A percentile compares a stretch with the other conserved stretches of the same genome.
Evolutionary conservation across 2,888 invertebrate genomes (phyloP).

Genomic region (Cryptosula pallasiana): DNA sequence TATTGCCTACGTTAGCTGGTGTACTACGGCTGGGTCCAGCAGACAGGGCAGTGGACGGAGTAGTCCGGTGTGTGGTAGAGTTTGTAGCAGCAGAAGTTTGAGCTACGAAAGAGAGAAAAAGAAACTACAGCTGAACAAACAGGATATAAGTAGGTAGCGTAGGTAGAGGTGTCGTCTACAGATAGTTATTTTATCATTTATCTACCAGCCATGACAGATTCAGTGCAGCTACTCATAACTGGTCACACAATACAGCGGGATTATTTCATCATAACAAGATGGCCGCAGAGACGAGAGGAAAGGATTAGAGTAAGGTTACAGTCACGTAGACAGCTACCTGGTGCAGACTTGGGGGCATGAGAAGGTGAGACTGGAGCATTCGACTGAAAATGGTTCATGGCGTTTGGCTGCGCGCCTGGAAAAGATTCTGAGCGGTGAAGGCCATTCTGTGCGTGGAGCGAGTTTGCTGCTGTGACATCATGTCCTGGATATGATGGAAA

Average conservation of each 20-base stretch:
- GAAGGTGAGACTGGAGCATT: neutral
- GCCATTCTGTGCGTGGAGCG: neutral
- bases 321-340: too few species aligned
- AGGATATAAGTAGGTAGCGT: too few species aligned
- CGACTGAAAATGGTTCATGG: neutral
- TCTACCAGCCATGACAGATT: neutral
- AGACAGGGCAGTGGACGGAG: neutral
- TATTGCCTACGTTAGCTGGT: neutral
- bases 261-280: neutral
- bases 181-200: neutral
- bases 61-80: neutral
- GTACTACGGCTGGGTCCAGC: neutral
- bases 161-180: too few species aligned
- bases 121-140: neutral
- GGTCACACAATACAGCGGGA: neutral
- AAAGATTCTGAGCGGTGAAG: slow-evolving; percentile 10
- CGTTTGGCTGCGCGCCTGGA: neutral
- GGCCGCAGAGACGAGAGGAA: too few species aligned
- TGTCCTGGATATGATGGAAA: neutral
- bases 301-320: too few species aligned
- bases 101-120: too few species aligned
- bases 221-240: neutral
- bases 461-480: neutral
- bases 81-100: neutral
- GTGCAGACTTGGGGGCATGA: neutral